A percentile compares a stretch with the other conserved stretches of the same genome.
Evolutionary conservation across 2,797 vertebrate species (phyloP).

Genomic region (Cryptoblepharus egeriae): DNA sequence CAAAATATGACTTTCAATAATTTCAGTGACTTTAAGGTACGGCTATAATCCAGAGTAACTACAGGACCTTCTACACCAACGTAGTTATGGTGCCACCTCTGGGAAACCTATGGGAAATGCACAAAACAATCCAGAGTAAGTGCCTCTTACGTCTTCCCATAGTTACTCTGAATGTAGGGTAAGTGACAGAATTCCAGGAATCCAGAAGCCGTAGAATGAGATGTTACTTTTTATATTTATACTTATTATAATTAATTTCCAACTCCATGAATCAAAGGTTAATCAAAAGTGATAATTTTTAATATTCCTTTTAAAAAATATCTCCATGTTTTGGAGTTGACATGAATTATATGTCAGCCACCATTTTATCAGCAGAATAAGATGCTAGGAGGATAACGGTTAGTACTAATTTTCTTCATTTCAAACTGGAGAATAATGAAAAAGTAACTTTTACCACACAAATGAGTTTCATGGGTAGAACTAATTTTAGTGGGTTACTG

Average conservation of each 20-base stretch:
- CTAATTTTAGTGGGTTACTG: neutral
- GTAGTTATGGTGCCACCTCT: no score
- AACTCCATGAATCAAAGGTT: slow-evolving; percentile 42
- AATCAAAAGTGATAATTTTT: slow-evolving; percentile 53
- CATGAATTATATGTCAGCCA: slow-evolving; percentile 13
- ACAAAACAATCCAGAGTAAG: no score
- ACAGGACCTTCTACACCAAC: no score
- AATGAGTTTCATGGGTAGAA: neutral
- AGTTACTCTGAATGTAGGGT: neutral
- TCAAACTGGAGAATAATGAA: slow-evolving; percentile 6
- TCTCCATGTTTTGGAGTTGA: slow-evolving; percentile 24
- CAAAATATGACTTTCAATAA: no score
- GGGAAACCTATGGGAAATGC: no score
- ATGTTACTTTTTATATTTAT: slow-evolving; percentile 22
- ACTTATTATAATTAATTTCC: slow-evolving; percentile 59
- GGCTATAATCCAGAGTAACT: no score
- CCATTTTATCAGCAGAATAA: slow-evolving; percentile 16
- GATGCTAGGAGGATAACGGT: neutral
- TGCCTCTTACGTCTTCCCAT: no score
- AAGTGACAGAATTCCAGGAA: slow-evolving; percentile 24
- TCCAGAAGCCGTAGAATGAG: slow-evolving; percentile 27
- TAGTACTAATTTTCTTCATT: slow-evolving; percentile 21
- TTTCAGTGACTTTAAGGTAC: no score
- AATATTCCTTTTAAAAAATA: slow-evolving; percentile 44
- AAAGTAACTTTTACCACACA: accelerated